phyloP scores from a whole-genome alignment of 2,888 invertebrate species.

The Timema podura region DNA sequence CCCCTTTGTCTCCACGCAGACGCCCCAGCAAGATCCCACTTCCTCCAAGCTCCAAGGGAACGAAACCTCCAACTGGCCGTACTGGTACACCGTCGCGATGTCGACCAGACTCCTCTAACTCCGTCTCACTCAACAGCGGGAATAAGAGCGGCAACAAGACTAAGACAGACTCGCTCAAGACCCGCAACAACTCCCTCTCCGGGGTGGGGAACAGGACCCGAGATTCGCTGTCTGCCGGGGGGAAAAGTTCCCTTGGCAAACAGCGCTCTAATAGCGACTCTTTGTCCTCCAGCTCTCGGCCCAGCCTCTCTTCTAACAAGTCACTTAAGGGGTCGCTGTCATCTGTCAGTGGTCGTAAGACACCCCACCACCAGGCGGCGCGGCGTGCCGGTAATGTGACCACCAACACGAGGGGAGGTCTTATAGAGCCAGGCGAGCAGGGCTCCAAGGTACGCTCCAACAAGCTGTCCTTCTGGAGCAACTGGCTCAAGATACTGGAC shows the following conservation, averaged over 20 bases:
- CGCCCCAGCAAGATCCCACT: conserved; percentile 70
- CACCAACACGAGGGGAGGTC: conserved; percentile 5
- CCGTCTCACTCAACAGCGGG: conserved; percentile 17
- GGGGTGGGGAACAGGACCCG: conserved; percentile 42
- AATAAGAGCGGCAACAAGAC: conserved; percentile 23
- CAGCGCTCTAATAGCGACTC: conserved; percentile 32
- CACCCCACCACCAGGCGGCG: conserved; percentile 24
- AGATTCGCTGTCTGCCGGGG: conserved; percentile 38
- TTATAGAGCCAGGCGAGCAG: conserved; percentile 25
- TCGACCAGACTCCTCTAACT: conserved; percentile 20
- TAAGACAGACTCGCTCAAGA: conserved; percentile 21
- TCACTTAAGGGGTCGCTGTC: conserved; percentile 20
- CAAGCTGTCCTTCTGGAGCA: conserved; percentile 66
- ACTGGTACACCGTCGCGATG: conserved; percentile 12
- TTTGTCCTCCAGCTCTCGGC: conserved; percentile 8
- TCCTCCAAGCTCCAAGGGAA: conserved; percentile 48
- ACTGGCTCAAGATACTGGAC: conserved; percentile 53
- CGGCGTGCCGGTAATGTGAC: conserved; percentile 17
- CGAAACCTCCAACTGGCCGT: conserved; percentile 25
- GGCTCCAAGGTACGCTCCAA: conserved; percentile 63
- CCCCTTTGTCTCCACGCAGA: conserved; percentile 43
- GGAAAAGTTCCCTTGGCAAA: conserved; percentile 42
- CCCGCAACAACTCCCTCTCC: conserved; percentile 30
- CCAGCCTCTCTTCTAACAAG: conserved; percentile 22
- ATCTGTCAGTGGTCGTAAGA: conserved; percentile 21